Evolutionary conservation across 2,888 invertebrate species (phyloP), one percentile per base, ranked within the genome.

Genomic region (Escarpia spicata): DNA sequence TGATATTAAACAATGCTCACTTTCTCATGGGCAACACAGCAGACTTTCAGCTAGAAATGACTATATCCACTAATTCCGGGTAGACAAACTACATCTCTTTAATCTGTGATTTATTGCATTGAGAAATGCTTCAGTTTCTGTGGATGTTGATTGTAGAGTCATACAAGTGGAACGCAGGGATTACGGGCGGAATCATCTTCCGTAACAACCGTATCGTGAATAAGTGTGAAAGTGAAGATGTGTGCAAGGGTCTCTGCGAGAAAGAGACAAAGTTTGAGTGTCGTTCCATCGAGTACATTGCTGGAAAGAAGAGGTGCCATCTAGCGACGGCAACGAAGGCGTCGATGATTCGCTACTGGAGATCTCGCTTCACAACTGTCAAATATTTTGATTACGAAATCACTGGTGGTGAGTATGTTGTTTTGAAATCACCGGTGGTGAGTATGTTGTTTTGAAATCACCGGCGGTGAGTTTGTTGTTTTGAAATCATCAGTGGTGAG

Each of bases 391-490:
- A 75, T 75, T 75, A 75, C n/a, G 6, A 26, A 26, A 19, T 75
- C 75, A 75, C 75, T 75, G 75, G 75, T 26, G 75, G 75, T 75
- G 75, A 75, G 75, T 75, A 75, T 75, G n/a, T 75, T 75, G 75
- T 75, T 75, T 9, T 52, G 52, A 12, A 52, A 12, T 52, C 52
- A 12, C 52, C 9, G 52, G 52, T 3, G 12, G 52, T 52, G 52
- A 52, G 52, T 52, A 52, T 52, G 52, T 52, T 52, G 52, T 52
- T 52, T 9, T 52, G 52, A 12, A 52, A 12, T 52, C 52, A 12
- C 52, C 9, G 52, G 52, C 52, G 12, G 52, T 52, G 52, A 52
- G 52, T 52, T 2, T 52, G 52, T 52, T 52, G 52, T n/a, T n/a
- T n/a, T n/a, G 6, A 26, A 26, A 19, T 75, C 75, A 75, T 26